A percentile compares a stretch with the other conserved stretches of the same genome.
Conservation (phyloP, 2,888 invertebrate species). For the Rhimphoctona megacephalus region DNA sequence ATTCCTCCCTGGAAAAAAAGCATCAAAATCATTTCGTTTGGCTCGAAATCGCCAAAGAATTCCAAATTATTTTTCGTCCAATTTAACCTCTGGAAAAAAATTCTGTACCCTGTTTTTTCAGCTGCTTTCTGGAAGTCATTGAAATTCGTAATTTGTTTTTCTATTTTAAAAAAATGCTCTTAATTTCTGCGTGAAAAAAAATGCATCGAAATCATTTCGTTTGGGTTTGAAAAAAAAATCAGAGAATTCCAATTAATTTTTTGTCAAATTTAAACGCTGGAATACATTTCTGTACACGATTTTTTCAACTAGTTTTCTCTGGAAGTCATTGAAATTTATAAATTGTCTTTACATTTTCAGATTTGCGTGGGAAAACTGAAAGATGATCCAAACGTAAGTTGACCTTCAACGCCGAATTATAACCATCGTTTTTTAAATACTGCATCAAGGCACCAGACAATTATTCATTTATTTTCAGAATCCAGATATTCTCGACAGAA, state of each 20-base stretch:
- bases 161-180: neutral
- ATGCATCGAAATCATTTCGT: neutral
- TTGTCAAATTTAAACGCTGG: no score
- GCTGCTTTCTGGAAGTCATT: neutral
- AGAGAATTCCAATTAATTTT: neutral
- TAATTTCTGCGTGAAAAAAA: neutral
- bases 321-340: slow-evolving; percentile 7
- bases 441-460: neutral
- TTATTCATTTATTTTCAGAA: slow-evolving; percentile 83
- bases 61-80: neutral
- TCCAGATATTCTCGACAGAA: slow-evolving; percentile 86
- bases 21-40: neutral
- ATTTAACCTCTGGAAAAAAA: neutral
- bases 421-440: neutral
- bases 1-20: neutral
- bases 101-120: neutral
- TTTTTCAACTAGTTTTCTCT: neutral
- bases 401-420: neutral
- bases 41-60: neutral
- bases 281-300: neutral
- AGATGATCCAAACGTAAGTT: slow-evolving; percentile 87
- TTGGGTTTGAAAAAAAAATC: neutral
- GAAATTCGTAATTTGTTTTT: slow-evolving; percentile 13
- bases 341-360: slow-evolving; percentile 78
- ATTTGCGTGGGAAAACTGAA: slow-evolving; percentile 87